Percentiles rank a stretch among this genome's conserved stretches.
phyloP scores from a whole-genome alignment of 1,140 invertebrate genomes.

The Batillaria attramentaria region DNA sequence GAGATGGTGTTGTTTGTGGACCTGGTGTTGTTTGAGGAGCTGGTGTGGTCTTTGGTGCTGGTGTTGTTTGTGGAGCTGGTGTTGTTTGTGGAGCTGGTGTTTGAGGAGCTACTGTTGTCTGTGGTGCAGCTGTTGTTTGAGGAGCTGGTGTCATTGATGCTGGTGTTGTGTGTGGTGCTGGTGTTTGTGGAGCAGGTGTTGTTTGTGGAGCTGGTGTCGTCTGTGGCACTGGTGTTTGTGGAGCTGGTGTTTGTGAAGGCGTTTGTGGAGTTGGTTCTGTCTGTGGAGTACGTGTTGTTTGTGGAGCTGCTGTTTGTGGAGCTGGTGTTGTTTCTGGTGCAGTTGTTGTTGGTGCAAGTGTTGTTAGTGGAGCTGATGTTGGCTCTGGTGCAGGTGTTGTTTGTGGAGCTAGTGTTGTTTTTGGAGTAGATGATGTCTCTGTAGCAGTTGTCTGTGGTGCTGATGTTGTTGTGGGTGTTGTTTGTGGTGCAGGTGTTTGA shows the following conservation, averaged over 20 bases:
- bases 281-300: not conserved
- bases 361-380: conserved; percentile 5
- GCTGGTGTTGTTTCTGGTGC: not conserved
- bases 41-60: conserved; percentile 1
- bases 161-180: not conserved
- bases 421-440: not conserved
- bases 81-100: not conserved
- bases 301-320: conserved; percentile 8
- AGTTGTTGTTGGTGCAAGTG: conserved; percentile 7
- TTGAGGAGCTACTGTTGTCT: not conserved
- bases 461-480: conserved; percentile 4
- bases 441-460: not conserved
- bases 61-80: not conserved
- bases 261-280: not conserved
- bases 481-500: not conserved
- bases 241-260: not conserved
- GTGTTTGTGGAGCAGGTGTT: not conserved
- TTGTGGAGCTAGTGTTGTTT: not conserved
- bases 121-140: not conserved
- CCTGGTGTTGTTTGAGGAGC: not conserved
- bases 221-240: not conserved
- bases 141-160: not conserved
- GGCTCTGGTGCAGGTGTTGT: conserved; percentile 1
- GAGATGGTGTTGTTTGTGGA: conserved; percentile 6
- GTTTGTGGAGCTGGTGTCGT: not conserved